Conservation (phyloP, 2,113 vertebrate genomes). For the Pionites leucogaster region DNA sequence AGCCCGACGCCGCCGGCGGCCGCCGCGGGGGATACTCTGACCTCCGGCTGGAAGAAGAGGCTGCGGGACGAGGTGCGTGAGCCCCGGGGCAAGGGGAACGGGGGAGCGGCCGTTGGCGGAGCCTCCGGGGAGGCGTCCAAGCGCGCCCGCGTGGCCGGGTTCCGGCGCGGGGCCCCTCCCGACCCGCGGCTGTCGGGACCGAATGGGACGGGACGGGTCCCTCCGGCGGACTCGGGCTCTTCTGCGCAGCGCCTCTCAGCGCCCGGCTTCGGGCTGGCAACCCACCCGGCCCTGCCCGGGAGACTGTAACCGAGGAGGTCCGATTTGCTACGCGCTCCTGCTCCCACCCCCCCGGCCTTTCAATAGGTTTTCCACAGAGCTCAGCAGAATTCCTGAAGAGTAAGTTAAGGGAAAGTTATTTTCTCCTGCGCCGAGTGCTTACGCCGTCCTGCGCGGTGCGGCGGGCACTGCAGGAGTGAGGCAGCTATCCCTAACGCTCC, state of each 20-base stretch:
- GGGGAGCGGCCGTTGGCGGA: neutral
- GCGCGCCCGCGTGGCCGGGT: neutral
- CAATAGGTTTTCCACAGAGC: neutral
- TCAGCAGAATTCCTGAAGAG: neutral
- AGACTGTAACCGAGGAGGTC: neutral
- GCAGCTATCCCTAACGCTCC: rapidly evolving
- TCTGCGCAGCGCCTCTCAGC: neutral
- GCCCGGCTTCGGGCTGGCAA: neutral
- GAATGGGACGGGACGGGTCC: neutral
- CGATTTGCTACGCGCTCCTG: neutral
- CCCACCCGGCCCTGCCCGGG: too few species aligned
- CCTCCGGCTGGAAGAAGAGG: neutral
- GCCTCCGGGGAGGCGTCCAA: neutral
- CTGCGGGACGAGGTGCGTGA: neutral
- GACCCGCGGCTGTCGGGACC: neutral
- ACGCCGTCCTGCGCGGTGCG: neutral
- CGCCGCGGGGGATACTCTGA: neutral
- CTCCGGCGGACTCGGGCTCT: too few species aligned
- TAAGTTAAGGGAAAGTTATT: rapidly evolving
- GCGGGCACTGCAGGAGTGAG: neutral
- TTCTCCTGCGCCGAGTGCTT: neutral
- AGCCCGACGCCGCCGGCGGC: neutral
- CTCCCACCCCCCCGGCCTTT: neutral
- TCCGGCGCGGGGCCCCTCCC: neutral
- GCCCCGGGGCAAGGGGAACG: neutral